Evolutionary conservation across 2,113 vertebrate genomes (phyloP), one percentile per base, ranked within the genome.

Genomic region (Dicrurus megarhynchus): DNA sequence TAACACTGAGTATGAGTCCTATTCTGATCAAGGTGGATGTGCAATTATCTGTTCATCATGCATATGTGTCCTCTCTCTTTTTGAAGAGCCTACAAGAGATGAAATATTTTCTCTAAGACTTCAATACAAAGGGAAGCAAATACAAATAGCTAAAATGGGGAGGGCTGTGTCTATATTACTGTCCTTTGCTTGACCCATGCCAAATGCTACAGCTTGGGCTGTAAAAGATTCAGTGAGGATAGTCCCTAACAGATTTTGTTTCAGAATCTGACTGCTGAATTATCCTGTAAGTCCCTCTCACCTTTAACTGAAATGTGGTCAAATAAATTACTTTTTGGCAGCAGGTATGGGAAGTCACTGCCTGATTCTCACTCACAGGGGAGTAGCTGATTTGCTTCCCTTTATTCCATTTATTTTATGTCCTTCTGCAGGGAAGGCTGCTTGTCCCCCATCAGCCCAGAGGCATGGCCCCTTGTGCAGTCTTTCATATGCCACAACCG

Each of bases 391-490:
- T 71, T 37, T 26, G 4, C 52, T 85, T 83, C 87, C 44, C 37
- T 96, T 92, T 83, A 18, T 85, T 78, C 32, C 2, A 4, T 96
- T 84, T 84, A 2, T 77, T 97, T 92, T 57, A 4, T 76, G 92
- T 87, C 35, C 64, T 93, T 50, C 87, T 94, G 10, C 94, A 99
- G 99, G 97, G 99, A 99, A 91, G 98, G 97, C 96, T 98, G 98
- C 94, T 89, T 98, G 97, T 98, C 98, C 53, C 98, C 98, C n/a
- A 94, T 98, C 89, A 98, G 98, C 83, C 98, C 99, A 5, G 99
- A 99, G 95, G 95, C 98, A 1, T 99, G 98, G 80, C 95, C 98
- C 4, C 98, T 99, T 30, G 98, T 99, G 41, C 99, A 99, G 93
- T 98, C 98, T 17, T 98, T 99, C 90, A 95, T 98, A 67, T 98